phyloP scores from a whole-genome alignment of 2,888 invertebrate genomes.

The Ennomos quercinarius region DNA sequence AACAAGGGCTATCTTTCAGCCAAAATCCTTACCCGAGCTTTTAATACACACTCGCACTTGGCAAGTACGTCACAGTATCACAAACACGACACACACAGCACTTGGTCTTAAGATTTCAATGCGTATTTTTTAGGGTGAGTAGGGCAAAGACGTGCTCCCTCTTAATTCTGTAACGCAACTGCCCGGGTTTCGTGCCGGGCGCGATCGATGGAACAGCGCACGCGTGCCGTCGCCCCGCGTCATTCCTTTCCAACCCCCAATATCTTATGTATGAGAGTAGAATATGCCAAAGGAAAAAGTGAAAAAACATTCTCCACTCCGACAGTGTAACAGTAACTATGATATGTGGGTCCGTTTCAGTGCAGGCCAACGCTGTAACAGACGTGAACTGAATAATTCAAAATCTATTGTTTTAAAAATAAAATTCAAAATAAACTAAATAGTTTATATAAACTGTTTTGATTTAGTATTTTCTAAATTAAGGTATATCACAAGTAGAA shows the following conservation, averaged over 20 bases:
- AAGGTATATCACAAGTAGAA: too few species aligned
- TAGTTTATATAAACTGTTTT: too few species aligned
- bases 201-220: slow-evolving; percentile 79
- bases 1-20: neutral
- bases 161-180: slow-evolving; percentile 63
- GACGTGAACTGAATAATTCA: slow-evolving; percentile 2
- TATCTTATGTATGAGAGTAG: slow-evolving; percentile 83
- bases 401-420: neutral
- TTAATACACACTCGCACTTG: slow-evolving; percentile 22
- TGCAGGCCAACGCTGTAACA: slow-evolving; percentile 1
- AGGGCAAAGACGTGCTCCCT: slow-evolving; percentile 55
- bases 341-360: slow-evolving; percentile 38
- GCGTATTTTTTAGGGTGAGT: slow-evolving; percentile 66
- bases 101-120: slow-evolving; percentile 60
- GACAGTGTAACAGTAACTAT: slow-evolving; percentile 46
- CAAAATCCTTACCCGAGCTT: slow-evolving; percentile 21
- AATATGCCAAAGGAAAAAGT: slow-evolving; percentile 68
- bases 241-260: slow-evolving; percentile 63
- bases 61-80: slow-evolving; percentile 35
- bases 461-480: too few species aligned
- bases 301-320: slow-evolving; percentile 56
- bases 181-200: slow-evolving; percentile 67
- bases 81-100: slow-evolving; percentile 52
- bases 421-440: too few species aligned
- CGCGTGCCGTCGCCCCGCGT: slow-evolving; percentile 64